phyloP scores from a whole-genome alignment of 2,797 vertebrate genomes.

The Notamacropus eugenii region DNA sequence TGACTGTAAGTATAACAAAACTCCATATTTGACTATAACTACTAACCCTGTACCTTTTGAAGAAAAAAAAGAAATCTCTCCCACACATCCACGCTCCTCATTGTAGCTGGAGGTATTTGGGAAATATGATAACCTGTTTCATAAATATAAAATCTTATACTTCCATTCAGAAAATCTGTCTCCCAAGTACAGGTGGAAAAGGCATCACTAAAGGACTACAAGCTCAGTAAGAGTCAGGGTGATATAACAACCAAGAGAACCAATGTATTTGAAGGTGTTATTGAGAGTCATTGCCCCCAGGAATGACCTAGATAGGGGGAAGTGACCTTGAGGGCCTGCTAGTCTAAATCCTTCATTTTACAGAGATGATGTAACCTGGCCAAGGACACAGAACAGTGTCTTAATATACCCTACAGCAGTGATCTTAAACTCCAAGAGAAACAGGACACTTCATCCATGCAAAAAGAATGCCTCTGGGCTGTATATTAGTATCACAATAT shows the following conservation, averaged over 20 bases:
- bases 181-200: neutral
- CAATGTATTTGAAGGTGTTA: neutral
- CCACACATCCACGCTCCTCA: neutral
- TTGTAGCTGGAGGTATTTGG: neutral
- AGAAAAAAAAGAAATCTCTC: neutral
- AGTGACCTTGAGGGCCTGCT: neutral
- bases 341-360: neutral
- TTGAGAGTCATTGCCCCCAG: neutral
- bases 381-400: neutral
- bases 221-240: neutral
- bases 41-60: neutral
- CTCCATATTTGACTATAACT: neutral
- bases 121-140: neutral
- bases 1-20: neutral
- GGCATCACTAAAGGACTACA: neutral
- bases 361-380: neutral
- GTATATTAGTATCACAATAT: neutral
- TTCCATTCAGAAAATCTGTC: neutral
- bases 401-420: neutral
- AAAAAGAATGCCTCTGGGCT: neutral
- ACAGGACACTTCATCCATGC: neutral
- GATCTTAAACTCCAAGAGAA: neutral
- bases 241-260: neutral
- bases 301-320: neutral
- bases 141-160: neutral